Evolutionary conservation across 2,797 vertebrate species (phyloP), one percentile per base, ranked within the genome.

Genomic region (Knipowitschia caucasica): DNA sequence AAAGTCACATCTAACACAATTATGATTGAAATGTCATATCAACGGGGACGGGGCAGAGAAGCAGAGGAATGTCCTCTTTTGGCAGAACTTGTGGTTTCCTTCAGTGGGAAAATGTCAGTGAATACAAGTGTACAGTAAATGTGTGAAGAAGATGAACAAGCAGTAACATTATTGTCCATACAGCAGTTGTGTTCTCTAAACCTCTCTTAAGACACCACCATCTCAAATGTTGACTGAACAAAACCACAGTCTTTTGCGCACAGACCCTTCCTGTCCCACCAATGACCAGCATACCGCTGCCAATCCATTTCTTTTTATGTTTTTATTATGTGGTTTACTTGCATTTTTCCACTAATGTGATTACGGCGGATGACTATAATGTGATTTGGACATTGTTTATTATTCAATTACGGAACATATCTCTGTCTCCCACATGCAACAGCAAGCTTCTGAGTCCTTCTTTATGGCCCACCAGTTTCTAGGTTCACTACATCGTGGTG

Each of bases 1-100:
- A 92, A 91, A 93, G 90, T 91, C 89, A 92, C 92, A 89, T 91
- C 92, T 92, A 93, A 94, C 92, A 90, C 91, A 90, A 93, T 95
- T 94, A 94, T 91, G 91, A 93, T 89, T 91, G 92, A 93, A 92
- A 89, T 92, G n/a, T n/a, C n/a, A n/a, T 91, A 94, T 94, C 92
- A 92, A 90, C 85, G 54, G 75, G 75, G 75, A 56, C 75, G 82
- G 73, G 78, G 73, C 68, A 55, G 82, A 74, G 62, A 65, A 77
- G 83, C 75, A 61, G 85, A 87, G 81, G 86, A 84, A 91, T 86
- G 90, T 90, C 86, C 90, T 77, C 63, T 63, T 89, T 64, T 20
- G 50, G 30, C 59, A 55, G 58, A 78, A 75, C 74, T 69, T 56
- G 35, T 66, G 68, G 62, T 78, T 77, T 80, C 66, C 51, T 80